These are phyloP conservation scores for Agrilus biguttatus DNA, from an alignment of 2,888 invertebrate species.

Conservation along the genomic window DNA sequence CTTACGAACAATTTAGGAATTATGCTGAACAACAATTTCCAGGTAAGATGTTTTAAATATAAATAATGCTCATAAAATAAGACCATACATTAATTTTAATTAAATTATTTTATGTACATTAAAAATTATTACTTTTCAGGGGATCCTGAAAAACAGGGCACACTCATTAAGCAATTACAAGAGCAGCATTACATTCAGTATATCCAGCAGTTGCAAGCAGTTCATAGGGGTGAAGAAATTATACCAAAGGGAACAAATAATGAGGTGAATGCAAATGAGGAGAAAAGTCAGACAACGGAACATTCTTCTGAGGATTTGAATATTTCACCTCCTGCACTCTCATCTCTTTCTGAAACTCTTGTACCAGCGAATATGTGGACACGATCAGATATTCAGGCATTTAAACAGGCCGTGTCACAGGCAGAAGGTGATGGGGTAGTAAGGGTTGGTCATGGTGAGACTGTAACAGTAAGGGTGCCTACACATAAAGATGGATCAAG, in stretches of 20 bases:
- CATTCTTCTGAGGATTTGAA: no score
- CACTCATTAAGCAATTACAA: conserved; percentile 86
- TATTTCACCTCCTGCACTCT: no score
- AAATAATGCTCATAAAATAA: background rate
- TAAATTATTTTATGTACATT: background rate
- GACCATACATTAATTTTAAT: no score
- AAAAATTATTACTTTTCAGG: conserved; percentile 19
- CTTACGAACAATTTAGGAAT: conserved; percentile 72
- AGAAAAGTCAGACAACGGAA: background rate
- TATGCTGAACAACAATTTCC: conserved; percentile 92
- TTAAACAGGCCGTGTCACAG: conserved; percentile 74
- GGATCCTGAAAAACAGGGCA: conserved; percentile 81
- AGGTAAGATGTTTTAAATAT: conserved; percentile 20
- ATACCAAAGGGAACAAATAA: conserved; percentile 5
- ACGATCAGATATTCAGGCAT: conserved; percentile 66
- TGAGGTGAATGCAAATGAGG: background rate
- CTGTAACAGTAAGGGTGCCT: conserved; percentile 91
- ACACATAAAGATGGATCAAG: conserved; percentile 87
- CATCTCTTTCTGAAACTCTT: conserved; percentile 19
- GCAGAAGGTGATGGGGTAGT: conserved; percentile 77
- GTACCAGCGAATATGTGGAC: conserved; percentile 94
- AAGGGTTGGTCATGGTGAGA: conserved; percentile 91
- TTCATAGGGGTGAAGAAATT: conserved; percentile 24
- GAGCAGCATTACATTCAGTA: conserved; percentile 99
- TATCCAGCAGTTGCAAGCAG: conserved; percentile 76